Conservation (phyloP, 2,797 vertebrate species). For the Meda fulgida region DNA sequence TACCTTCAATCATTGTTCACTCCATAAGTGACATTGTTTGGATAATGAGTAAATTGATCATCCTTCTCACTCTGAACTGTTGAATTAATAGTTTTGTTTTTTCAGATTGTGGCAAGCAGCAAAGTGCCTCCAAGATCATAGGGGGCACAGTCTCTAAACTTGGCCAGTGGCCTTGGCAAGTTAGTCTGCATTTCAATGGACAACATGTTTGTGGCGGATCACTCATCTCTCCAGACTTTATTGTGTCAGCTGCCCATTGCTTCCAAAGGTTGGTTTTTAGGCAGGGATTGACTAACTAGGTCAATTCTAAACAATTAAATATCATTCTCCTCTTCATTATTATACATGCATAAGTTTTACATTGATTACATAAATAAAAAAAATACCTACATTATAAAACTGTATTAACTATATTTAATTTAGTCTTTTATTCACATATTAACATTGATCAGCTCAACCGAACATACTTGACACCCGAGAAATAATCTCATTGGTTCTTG, state of each 20-base stretch:
- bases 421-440: no score
- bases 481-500: no score
- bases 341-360: neutral
- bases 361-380: neutral
- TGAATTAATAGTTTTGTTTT: neutral
- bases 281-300: neutral
- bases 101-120: constrained; percentile 84
- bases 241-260: constrained; percentile 90
- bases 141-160: constrained; percentile 78
- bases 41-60: neutral
- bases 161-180: constrained; percentile 91
- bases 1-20: neutral
- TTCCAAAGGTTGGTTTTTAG: constrained; percentile 82
- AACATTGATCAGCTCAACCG: no score
- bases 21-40: neutral
- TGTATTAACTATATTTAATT: no score
- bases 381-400: neutral
- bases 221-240: constrained; percentile 84
- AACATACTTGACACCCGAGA: no score
- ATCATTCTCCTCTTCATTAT: neutral
- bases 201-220: constrained; percentile 84
- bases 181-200: constrained; percentile 80
- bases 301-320: neutral
- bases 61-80: neutral
- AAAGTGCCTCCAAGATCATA: constrained; percentile 81